Conservation (phyloP, 2,797 vertebrate genomes). For the Mycteria americana region DNA sequence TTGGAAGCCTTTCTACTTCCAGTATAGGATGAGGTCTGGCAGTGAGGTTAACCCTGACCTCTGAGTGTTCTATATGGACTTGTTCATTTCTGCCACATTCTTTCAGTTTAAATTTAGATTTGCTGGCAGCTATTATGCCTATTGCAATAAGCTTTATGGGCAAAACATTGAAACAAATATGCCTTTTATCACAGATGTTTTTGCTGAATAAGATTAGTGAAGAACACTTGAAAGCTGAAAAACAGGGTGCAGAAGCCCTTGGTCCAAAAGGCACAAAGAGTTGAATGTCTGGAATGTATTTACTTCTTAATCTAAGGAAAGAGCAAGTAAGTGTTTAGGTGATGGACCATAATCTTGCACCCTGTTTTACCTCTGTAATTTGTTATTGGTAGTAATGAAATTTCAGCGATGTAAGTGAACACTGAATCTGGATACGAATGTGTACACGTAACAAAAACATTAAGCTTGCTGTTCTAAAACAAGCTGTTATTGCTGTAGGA, state of each 20-base stretch:
- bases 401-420: background rate
- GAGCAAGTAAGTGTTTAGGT: conserved; percentile 40
- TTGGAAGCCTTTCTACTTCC: conserved; percentile 55
- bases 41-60: conserved; percentile 65
- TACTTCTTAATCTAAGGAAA: conserved; percentile 62
- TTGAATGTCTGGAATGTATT: conserved; percentile 41
- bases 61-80: conserved; percentile 51
- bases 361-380: background rate
- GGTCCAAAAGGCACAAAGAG: conserved; percentile 47
- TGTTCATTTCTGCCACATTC: conserved; percentile 71
- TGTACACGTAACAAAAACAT: background rate
- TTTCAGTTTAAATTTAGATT: conserved; percentile 71
- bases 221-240: conserved; percentile 68
- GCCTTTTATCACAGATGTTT: conserved; percentile 69
- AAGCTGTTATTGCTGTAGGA: background rate
- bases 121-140: conserved; percentile 52
- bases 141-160: conserved; percentile 53
- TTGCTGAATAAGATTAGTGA: conserved; percentile 75
- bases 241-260: conserved; percentile 63
- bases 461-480: background rate
- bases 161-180: conserved; percentile 70
- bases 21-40: conserved; percentile 44
- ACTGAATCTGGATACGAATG: background rate
- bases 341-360: background rate
- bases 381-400: background rate